phyloP scores from a whole-genome alignment of 2,113 vertebrate genomes.

The Orthonyx spaldingii region DNA sequence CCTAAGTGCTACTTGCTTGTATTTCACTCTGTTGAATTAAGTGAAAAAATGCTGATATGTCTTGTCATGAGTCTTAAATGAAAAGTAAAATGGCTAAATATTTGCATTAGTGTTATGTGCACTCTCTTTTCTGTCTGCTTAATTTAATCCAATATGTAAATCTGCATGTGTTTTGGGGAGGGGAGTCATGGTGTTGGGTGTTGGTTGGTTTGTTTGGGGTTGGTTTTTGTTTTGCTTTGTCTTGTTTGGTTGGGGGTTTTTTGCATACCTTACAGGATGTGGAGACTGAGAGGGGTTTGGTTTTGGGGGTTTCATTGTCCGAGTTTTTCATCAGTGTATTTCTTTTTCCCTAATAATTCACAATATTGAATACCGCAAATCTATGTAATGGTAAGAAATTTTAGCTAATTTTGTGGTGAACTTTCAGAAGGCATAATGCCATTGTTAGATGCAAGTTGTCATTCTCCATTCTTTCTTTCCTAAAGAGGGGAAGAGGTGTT shows the following conservation, averaged over 20 bases:
- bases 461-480: background rate
- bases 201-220: background rate
- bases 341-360: background rate
- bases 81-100: background rate
- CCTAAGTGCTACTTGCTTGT: background rate
- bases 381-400: background rate
- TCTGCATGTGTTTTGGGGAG: accelerated
- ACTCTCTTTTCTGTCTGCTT: background rate
- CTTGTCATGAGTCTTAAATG: background rate
- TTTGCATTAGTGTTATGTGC: background rate
- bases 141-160: background rate
- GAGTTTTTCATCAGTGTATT: background rate
- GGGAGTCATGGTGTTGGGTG: background rate
- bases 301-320: background rate
- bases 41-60: background rate
- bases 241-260: background rate
- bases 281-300: background rate
- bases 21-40: background rate
- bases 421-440: background rate
- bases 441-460: background rate
- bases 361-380: background rate
- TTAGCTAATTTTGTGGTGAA: background rate
- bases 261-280: background rate
- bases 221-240: too few relatives aligned
- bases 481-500: background rate